Percentiles rank a stretch among this genome's conserved stretches.
Evolutionary conservation across 92 coral and sea anemone species (phyloP).

Genomic region (Heliopora coerulea): DNA sequence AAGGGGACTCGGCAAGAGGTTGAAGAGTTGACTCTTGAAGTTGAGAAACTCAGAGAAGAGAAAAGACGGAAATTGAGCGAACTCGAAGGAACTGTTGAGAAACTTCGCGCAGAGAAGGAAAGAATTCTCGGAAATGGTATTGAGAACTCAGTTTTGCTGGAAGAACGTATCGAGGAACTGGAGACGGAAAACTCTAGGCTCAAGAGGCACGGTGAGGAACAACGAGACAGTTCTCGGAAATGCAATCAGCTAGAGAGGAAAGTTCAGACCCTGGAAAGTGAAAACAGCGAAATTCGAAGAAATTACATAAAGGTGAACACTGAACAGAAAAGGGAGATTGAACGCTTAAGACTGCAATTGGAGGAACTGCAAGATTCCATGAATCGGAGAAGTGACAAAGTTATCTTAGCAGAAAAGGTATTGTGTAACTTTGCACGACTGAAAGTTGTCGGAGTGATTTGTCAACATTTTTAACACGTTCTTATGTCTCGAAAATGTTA

Average conservation of each 20-base stretch:
- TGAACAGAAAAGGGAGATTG: constrained; percentile 30
- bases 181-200: constrained; percentile 71
- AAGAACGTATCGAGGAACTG: constrained; percentile 52
- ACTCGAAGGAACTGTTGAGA: constrained; percentile 37
- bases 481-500: too few relatives aligned
- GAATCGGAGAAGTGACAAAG: constrained; percentile 25
- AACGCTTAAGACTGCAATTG: not conserved
- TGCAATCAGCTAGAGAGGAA: constrained; percentile 14
- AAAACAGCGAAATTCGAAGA: constrained; percentile 12
- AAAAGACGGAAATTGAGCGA: constrained; percentile 30
- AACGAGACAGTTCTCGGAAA: constrained; percentile 33
- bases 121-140: constrained; percentile 38
- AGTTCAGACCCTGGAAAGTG: constrained; percentile 15
- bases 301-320: not conserved
- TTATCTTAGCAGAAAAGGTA: constrained; percentile 29
- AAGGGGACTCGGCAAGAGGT: constrained; percentile 46
- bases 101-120: constrained; percentile 42
- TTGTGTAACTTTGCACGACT: not conserved
- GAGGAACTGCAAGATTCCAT: constrained; percentile 7
- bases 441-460: too few relatives aligned
- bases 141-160: constrained; percentile 48
- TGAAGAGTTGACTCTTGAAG: constrained; percentile 48
- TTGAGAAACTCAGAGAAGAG: constrained; percentile 39
- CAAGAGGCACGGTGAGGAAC: constrained; percentile 64
- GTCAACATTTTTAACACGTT: too few relatives aligned